Evolutionary conservation across 2,113 vertebrate genomes (phyloP).

Genomic region (Leucosticte australis): DNA sequence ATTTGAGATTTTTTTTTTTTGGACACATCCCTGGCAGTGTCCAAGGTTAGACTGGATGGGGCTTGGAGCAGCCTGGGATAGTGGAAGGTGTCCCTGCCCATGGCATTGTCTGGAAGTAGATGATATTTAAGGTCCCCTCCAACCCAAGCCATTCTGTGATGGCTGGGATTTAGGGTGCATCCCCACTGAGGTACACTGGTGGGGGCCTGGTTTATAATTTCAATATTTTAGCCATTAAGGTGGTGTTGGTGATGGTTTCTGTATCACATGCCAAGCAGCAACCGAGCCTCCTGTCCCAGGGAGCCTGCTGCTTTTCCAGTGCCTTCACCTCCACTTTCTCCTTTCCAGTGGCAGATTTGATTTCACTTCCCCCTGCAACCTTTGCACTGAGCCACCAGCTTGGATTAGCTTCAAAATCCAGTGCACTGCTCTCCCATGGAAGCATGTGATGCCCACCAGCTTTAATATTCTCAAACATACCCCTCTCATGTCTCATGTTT

Average conservation of each 20-base stretch:
- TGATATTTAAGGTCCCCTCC: background rate
- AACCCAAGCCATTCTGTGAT: background rate
- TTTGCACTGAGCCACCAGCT: background rate
- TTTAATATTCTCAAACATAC: background rate
- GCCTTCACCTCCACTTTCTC: background rate
- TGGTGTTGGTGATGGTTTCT: background rate
- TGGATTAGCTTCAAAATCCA: background rate
- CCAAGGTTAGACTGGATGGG: rapidly evolving
- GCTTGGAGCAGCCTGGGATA: no score
- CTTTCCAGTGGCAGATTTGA: background rate
- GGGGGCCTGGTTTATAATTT: background rate
- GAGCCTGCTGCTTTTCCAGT: background rate
- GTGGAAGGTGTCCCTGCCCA: background rate
- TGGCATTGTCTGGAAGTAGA: background rate
- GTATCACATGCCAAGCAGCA: background rate
- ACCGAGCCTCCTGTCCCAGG: background rate
- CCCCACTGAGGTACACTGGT: rapidly evolving
- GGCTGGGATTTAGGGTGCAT: background rate
- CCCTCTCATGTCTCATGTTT: background rate
- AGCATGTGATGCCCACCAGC: background rate
- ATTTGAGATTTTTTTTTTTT: background rate
- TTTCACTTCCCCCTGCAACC: background rate
- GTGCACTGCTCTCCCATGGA: background rate
- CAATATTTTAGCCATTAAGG: background rate
- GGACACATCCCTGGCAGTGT: no score